A percentile compares a stretch with the other conserved stretches of the same genome.
Evolutionary conservation across 2,113 vertebrate species (phyloP).

Genomic region (Sturnira hondurensis): DNA sequence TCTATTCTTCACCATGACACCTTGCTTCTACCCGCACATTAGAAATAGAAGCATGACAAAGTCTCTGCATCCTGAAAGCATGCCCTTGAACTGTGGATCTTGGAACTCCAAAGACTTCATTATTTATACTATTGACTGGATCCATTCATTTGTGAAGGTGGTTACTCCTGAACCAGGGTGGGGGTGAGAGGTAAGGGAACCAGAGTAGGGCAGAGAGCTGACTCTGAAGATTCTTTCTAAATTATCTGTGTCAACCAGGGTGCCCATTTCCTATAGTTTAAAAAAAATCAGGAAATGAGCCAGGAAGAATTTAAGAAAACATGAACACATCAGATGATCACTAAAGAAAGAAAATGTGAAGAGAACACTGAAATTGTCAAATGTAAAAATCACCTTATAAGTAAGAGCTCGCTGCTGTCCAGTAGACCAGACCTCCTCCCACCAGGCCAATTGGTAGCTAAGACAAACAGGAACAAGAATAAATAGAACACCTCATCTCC

Average conservation of each 20-base stretch:
- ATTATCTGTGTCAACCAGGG: not conserved
- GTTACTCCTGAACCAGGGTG: not conserved
- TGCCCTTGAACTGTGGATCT: not conserved
- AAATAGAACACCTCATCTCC: not conserved
- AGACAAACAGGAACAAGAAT: not conserved
- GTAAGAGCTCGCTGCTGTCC: not conserved
- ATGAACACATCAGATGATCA: not conserved
- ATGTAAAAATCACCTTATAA: not conserved
- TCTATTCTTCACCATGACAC: not conserved
- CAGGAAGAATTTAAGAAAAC: not conserved
- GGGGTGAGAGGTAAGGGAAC: not conserved
- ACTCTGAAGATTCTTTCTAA: not conserved
- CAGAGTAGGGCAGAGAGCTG: not conserved
- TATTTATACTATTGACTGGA: conserved; percentile 12
- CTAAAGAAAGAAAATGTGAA: not conserved
- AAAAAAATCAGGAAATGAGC: not conserved
- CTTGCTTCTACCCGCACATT: not conserved
- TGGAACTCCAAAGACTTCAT: not conserved
- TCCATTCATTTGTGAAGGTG: not conserved
- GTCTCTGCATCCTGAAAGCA: not conserved
- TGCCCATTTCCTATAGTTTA: not conserved
- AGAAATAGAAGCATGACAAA: not conserved
- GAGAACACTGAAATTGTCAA: not conserved
- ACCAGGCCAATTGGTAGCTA: rapidly evolving
- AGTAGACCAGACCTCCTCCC: not conserved